Evolutionary conservation across 2,888 invertebrate genomes (phyloP).

Genomic region (Scrobipalpa atriplicella): DNA sequence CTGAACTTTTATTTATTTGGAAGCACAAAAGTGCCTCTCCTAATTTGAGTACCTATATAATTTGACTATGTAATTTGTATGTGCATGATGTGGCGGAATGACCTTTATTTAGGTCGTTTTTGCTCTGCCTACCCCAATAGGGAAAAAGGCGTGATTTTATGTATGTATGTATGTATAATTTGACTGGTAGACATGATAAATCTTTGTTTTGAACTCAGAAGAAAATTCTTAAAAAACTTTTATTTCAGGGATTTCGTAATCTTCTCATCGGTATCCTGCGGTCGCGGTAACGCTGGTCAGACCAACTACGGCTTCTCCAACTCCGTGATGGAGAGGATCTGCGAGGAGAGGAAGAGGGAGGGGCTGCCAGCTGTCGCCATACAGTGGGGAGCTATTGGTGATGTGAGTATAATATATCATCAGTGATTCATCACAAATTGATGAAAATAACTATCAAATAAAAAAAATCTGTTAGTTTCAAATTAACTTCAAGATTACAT

Average conservation of each 20-base stretch:
- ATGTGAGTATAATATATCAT: conserved; percentile 86
- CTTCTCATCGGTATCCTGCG: conserved; percentile 93
- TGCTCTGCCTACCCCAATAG: too few relatives aligned
- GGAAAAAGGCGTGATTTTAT: too few relatives aligned
- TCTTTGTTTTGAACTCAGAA: not conserved
- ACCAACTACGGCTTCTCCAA: conserved; percentile 93
- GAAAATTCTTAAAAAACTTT: too few relatives aligned
- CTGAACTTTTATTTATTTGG: too few relatives aligned
- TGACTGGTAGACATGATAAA: too few relatives aligned
- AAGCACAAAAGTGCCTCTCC: too few relatives aligned
- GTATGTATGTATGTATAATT: too few relatives aligned
- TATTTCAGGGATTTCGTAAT: conserved; percentile 89
- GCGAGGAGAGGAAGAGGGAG: conserved; percentile 86
- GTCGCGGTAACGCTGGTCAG: conserved; percentile 93
- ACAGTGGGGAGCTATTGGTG: conserved; percentile 97
- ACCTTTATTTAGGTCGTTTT: too few relatives aligned
- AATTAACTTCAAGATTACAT: not conserved
- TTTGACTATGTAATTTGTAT: too few relatives aligned
- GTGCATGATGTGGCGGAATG: too few relatives aligned
- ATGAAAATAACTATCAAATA: not conserved
- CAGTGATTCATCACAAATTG: not conserved
- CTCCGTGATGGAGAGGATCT: conserved; percentile 94
- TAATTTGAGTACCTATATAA: too few relatives aligned
- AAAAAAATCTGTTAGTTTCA: not conserved
- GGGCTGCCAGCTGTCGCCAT: conserved; percentile 92